Base-by-base conservation (phyloP, 2,888 invertebrate genomes). In the Aspidiotus rigidus region DNA sequence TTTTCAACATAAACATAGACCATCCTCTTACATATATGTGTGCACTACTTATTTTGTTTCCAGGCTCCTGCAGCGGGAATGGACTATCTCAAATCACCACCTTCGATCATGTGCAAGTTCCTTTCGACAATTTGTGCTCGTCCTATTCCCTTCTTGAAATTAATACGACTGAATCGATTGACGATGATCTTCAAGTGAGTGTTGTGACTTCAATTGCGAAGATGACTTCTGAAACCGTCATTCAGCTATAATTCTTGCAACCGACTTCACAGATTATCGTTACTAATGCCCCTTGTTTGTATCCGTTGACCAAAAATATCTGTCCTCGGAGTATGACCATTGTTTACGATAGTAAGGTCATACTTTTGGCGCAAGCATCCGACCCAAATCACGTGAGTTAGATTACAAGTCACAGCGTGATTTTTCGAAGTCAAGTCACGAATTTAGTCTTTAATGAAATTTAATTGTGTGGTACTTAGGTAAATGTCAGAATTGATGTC, bases 121-220 rank as follows among this genome's bases (percentile, higher is more conserved):
- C 88, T 0, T 88, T 89, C 77, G 85, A 87, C 73, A 90, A 90
- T 7, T 90, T 90, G 77, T 94, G 94, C 77, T 89, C 89, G 0
- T 93, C 92, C 76, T 81, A 92, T 41, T 83, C 91, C 64, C 86
- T 90, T 0, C 79, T 87, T 44, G 73, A 74, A 41, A 62, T 70
- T 1, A 72, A 70, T 57, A 70, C 64, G 53, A 72, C 69, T 7
- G 62, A 72, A 56, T 54, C 55, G n/a, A 7, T 41, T 3, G 69
- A 55, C 16, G 64, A 63, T 0, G 71, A 69, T 49, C 71, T 72
- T 5, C 70, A 62, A 13, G 72, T 71, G 6, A 7, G 56, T 11
- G 53, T 5, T 11, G 13, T 15, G 3, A 13, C 3, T 53, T 55
- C 2, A 13, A 16, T 55, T 9, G n/a, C 15, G n/a, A 55, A 7